Conservation (phyloP, 2,888 invertebrate species). For the Drosophila mercatorum region DNA sequence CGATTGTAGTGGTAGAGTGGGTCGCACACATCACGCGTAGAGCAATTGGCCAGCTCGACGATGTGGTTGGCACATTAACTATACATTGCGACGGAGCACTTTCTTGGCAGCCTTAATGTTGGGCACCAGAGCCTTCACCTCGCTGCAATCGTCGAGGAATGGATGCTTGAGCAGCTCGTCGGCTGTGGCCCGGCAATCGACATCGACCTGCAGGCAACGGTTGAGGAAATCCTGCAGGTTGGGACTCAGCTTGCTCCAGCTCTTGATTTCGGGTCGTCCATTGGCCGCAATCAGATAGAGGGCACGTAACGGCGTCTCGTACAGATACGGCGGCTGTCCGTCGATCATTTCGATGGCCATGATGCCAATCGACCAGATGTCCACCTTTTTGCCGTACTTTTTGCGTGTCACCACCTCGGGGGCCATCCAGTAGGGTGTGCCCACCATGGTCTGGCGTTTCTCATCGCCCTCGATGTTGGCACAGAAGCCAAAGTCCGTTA, state of each 20-base stretch:
- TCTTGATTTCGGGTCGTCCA: conserved; percentile 95
- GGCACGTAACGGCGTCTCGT: conserved; percentile 96
- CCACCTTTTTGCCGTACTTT: conserved; percentile 96
- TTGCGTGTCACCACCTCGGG: conserved; percentile 97
- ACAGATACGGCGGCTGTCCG: conserved; percentile 98
- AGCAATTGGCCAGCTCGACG: conserved; percentile 73
- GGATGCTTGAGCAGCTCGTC: conserved; percentile 94
- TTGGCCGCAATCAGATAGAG: conserved; percentile 98
- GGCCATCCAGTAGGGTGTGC: conserved; percentile 99
- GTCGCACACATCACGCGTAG: conserved; percentile 71
- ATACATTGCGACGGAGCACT: conserved; percentile 86
- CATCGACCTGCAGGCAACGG: conserved; percentile 95
- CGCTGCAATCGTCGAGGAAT: conserved; percentile 94
- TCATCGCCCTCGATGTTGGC: conserved; percentile 97
- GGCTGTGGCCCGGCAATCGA: conserved; percentile 94
- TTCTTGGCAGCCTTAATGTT: conserved; percentile 96
- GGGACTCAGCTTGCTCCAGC: conserved; percentile 91
- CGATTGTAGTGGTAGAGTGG: conserved; percentile 2
- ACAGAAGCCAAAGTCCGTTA: conserved; percentile 99
- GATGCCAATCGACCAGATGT: conserved; percentile 98
- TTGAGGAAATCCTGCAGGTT: conserved; percentile 93
- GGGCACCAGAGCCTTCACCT: conserved; percentile 92
- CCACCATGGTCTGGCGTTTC: conserved; percentile 98
- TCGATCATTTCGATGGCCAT: conserved; percentile 98
- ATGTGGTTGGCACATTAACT: conserved; percentile 74